Conservation (phyloP, 1,140 invertebrate species). For the Cepaea nemoralis region DNA sequence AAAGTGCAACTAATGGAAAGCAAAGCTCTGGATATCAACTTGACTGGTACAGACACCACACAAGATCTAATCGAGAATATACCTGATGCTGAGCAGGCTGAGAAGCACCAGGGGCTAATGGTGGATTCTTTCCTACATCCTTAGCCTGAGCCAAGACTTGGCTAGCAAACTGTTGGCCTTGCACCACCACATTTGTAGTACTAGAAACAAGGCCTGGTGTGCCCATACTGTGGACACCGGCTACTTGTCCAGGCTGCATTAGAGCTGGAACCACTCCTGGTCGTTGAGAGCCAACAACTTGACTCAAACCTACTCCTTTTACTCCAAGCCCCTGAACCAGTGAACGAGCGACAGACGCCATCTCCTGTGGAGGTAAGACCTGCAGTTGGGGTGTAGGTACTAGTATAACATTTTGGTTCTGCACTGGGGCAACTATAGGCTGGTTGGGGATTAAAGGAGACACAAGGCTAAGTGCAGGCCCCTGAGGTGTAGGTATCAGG, state of each 20-base stretch:
- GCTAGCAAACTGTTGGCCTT: constrained; percentile 18
- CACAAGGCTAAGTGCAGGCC: constrained; percentile 7
- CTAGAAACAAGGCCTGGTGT: constrained; percentile 3
- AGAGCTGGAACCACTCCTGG: neutral
- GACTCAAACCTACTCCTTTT: neutral
- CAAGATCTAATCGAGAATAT: neutral
- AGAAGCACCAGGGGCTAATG: constrained; percentile 1
- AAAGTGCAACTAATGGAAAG: too few relatives aligned
- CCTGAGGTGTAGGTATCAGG: constrained; percentile 9
- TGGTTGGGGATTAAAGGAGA: neutral
- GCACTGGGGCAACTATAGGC: neutral
- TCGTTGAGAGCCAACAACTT: neutral
- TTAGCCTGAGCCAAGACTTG: neutral
- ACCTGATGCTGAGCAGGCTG: neutral
- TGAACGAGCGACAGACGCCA: neutral
- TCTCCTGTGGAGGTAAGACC: neutral
- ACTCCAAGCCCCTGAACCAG: neutral
- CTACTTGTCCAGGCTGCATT: constrained; percentile 15
- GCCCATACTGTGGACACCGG: constrained; percentile 20
- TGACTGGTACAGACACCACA: neutral
- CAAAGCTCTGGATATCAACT: neutral
- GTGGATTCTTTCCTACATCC: neutral
- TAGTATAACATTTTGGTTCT: constrained; percentile 8
- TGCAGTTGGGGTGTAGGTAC: constrained; percentile 20
- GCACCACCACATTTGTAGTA: constrained; percentile 27